Percentiles rank a stretch among this genome's conserved stretches.
Conservation (phyloP, 2,113 vertebrate species). For the Acrocephalus kingi region DNA sequence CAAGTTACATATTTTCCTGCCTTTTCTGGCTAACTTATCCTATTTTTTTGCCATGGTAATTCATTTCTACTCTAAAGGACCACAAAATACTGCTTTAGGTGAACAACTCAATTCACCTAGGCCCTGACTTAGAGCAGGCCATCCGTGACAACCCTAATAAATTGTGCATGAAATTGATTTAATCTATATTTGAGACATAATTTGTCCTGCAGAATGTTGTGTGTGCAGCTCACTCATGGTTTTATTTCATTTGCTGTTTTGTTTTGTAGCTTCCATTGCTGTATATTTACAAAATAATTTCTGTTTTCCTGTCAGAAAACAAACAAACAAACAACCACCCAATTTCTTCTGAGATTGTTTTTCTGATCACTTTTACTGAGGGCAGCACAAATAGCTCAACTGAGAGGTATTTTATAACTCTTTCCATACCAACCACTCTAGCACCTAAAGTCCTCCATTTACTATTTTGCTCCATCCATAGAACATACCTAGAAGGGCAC, state of each 20-base stretch:
- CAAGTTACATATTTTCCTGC: not conserved
- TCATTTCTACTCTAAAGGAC: not conserved
- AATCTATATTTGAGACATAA: slow-evolving; percentile 56
- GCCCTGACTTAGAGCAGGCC: slow-evolving; percentile 36
- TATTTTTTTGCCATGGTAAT: not conserved
- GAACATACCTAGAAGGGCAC: not conserved
- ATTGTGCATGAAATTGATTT: slow-evolving; percentile 72
- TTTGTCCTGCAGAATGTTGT: slow-evolving; percentile 40
- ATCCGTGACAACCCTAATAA: slow-evolving; percentile 56
- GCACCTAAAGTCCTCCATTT: not conserved
- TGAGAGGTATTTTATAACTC: not conserved
- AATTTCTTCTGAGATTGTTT: not conserved
- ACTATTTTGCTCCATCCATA: not conserved
- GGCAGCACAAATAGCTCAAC: not conserved
- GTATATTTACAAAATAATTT: slow-evolving; percentile 4
- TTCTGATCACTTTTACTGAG: not conserved
- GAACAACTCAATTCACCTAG: slow-evolving; percentile 62
- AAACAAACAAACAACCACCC: accelerated
- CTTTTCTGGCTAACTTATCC: not conserved
- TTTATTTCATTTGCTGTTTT: slow-evolving; percentile 37
- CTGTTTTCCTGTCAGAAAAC: not conserved
- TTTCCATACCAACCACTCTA: not conserved
- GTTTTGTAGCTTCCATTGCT: not conserved
- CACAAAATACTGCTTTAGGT: not conserved
- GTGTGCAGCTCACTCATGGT: not conserved